Percentiles rank a stretch among this genome's conserved stretches.
These are phyloP conservation scores for Caenorhabditis sinica DNA, from an alignment of 2,888 invertebrate genomes.

Conservation along the genomic window DNA sequence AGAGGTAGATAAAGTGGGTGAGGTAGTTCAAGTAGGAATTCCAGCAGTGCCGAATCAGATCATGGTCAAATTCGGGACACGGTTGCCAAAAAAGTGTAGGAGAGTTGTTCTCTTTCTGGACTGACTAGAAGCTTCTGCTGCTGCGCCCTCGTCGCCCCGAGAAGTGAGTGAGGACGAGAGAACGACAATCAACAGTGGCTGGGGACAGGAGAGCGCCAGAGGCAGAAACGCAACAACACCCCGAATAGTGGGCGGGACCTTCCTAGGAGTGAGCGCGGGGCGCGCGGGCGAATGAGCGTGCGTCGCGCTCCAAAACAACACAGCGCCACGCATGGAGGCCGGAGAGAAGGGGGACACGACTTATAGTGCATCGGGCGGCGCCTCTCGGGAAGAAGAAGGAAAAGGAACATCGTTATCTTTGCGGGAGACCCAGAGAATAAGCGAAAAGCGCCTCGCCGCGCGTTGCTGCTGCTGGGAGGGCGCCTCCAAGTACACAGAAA, in stretches of 20 bases:
- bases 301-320: constrained; percentile 63
- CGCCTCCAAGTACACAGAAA: constrained; percentile 59
- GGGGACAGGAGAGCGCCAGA: constrained; percentile 53
- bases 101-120: constrained; percentile 50
- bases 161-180: constrained; percentile 55
- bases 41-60: constrained; percentile 24
- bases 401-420: constrained; percentile 25
- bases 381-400: constrained; percentile 4
- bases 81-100: constrained; percentile 49
- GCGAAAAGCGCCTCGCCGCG: constrained; percentile 25
- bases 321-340: constrained; percentile 62
- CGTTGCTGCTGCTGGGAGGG: neutral
- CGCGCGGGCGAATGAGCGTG: constrained; percentile 56
- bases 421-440: constrained; percentile 30
- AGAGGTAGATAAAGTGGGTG: constrained; percentile 46
- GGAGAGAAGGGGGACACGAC: constrained; percentile 32
- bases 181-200: constrained; percentile 60
- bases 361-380: constrained; percentile 58
- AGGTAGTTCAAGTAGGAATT: constrained; percentile 41
- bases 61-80: constrained; percentile 39
- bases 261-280: constrained; percentile 63
- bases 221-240: constrained; percentile 37
- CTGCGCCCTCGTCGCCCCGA: constrained; percentile 31
- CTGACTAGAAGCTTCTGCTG: constrained; percentile 54
- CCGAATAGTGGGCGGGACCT: constrained; percentile 64